phyloP scores from a whole-genome alignment of 2,113 vertebrate genomes.

The Tachysurus fulvidraco region DNA sequence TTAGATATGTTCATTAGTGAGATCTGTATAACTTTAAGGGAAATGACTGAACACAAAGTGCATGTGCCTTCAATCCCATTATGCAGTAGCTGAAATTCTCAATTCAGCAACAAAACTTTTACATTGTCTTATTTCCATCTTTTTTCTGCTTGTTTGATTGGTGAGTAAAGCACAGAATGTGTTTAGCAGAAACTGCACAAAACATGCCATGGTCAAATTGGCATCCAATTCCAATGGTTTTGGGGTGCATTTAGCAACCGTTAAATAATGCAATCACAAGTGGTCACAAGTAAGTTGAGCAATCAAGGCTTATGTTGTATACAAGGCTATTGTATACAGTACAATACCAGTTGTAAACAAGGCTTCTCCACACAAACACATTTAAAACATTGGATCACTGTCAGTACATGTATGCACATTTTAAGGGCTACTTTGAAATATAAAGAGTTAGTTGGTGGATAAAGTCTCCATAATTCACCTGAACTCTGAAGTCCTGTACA shows the following conservation, averaged over 20 bases:
- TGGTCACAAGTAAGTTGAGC: background rate
- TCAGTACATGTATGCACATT: background rate
- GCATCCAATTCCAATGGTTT: background rate
- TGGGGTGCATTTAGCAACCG: background rate
- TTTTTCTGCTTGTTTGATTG: too few relatives aligned
- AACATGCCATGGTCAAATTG: background rate
- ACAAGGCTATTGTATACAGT: too few relatives aligned
- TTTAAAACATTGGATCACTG: background rate
- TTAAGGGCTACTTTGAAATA: background rate
- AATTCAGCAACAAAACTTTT: too few relatives aligned
- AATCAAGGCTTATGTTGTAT: background rate
- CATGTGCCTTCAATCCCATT: too few relatives aligned
- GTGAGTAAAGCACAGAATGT: background rate
- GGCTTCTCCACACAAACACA: background rate
- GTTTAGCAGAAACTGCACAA: background rate
- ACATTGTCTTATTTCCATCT: background rate
- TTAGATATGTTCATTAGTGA: too few relatives aligned
- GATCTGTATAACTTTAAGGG: too few relatives aligned
- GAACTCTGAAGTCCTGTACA: background rate
- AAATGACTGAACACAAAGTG: too few relatives aligned
- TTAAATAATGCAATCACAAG: background rate
- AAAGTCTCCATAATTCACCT: slow-evolving; percentile 32
- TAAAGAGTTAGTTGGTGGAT: background rate
- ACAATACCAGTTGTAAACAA: background rate
- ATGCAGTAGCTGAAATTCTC: too few relatives aligned